Base-by-base conservation (phyloP, 1,140 invertebrate genomes). In the Nephotettix cincticeps region DNA sequence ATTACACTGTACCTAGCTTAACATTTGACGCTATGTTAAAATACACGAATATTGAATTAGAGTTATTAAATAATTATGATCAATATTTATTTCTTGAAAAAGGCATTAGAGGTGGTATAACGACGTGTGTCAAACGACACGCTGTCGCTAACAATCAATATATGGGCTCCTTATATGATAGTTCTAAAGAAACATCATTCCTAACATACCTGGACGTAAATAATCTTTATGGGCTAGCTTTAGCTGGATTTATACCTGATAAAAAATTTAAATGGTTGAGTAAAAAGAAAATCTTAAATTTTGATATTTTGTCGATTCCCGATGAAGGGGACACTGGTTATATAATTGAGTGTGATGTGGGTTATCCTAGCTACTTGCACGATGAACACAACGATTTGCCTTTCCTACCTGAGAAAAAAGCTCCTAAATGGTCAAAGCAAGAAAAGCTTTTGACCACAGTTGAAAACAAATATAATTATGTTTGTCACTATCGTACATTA, bases 401-500 rank as follows among this genome's bases (percentile, higher is more conserved):
- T 21, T 76, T 84, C 27, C 77, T 76, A 68, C 77, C 81, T 36
- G 77, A 82, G 63, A 74, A 75, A 64, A 45, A 58, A n/a, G 63
- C 51, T 36, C 76, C 73, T 63, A 70, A 72, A 11, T 29, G 65
- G 58, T 61, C 36, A 2, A 76, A 70, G 43, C 21, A 68, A 0
- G 23, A 17, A 23, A 81, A 81, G 72, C 14, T 36, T 4, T 36
- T 36, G 14, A 36, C 4, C 14, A 36, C 32, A 14, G 64, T 81
- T 21, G 25, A 79, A 65, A 36, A 25, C 0, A 80, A 80, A 79
- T 72, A 74, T 69, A 81, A 81, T 32, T 85, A 85, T 78, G 74
- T 81, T 54, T 78, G 86, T 47, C 84, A 86, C 76, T 83, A 83
- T 77, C 69, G 75, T 71, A 83, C 81, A 76, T 78, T 86, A 45